phyloP scores from a whole-genome alignment of 2,113 vertebrate species.

The Takifugu flavidus region DNA sequence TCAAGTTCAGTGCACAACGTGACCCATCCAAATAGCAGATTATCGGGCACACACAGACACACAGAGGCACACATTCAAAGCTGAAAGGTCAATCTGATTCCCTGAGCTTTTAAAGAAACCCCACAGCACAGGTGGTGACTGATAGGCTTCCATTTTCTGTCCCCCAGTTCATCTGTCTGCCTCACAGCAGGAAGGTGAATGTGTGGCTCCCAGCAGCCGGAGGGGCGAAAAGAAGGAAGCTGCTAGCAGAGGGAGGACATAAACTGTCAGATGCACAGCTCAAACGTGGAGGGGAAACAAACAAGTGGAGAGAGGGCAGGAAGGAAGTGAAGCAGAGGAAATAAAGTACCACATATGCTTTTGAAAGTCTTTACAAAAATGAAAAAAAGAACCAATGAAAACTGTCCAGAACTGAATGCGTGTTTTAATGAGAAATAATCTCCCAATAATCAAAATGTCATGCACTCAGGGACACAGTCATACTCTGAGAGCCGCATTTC shows the following conservation, averaged over 20 bases:
- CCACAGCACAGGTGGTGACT: constrained; percentile 27
- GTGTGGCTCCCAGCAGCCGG: constrained; percentile 35
- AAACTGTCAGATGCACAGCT: constrained; percentile 12
- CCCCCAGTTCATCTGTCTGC: constrained; percentile 31
- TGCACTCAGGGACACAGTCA: too few species aligned
- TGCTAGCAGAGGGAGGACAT: constrained; percentile 23
- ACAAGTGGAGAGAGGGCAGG: background rate
- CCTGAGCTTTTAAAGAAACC: constrained; percentile 36
- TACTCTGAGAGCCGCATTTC: background rate
- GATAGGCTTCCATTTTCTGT: constrained; percentile 62
- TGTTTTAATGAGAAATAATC: background rate
- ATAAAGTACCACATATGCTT: background rate
- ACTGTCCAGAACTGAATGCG: too few species aligned
- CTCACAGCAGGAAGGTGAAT: constrained; percentile 45
- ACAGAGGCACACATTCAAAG: constrained; percentile 31
- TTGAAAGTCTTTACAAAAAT: constrained; percentile 6
- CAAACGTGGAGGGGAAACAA: constrained; percentile 2
- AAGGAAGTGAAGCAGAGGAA: background rate
- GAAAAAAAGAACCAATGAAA: too few species aligned
- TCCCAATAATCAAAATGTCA: too few species aligned
- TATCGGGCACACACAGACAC: constrained; percentile 25
- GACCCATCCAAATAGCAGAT: constrained; percentile 49
- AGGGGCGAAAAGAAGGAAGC: constrained; percentile 17
- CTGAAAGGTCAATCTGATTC: constrained; percentile 56
- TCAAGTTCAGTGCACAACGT: constrained; percentile 20